Evolutionary conservation across 2,888 invertebrate genomes (phyloP).

Genomic region (Strigamia maritima): DNA sequence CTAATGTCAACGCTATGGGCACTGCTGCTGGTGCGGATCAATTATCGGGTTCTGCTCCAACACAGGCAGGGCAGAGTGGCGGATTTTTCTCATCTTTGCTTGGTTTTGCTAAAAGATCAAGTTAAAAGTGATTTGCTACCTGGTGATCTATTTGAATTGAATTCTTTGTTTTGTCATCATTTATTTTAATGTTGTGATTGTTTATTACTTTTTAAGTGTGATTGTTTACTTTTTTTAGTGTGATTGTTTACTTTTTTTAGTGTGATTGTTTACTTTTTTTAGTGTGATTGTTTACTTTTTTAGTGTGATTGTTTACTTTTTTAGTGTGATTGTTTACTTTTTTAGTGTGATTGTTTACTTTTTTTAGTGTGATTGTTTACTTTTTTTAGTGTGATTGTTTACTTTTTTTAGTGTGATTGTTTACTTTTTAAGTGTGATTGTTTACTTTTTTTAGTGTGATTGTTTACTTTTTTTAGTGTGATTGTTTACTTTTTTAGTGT

Average conservation of each 20-base stretch:
- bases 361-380: not conserved
- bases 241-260: no score
- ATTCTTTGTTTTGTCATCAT: not conserved
- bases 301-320: not conserved
- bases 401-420: no score
- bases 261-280: not conserved
- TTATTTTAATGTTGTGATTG: not conserved
- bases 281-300: not conserved
- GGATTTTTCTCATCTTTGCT: constrained; percentile 15
- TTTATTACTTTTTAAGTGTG: not conserved
- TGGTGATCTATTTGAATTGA: not conserved
- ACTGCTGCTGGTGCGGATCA: not conserved
- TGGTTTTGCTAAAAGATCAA: constrained; percentile 22
- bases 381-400: not conserved
- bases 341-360: not conserved
- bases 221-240: not conserved
- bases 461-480: no score
- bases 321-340: not conserved
- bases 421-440: not conserved
- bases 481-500: not conserved
- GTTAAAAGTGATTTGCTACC: not conserved
- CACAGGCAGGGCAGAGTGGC: not conserved
- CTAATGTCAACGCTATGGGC: not conserved
- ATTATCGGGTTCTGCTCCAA: no score
- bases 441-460: not conserved